These are phyloP conservation scores for Leucoraja erinaceus DNA, from an alignment of 2,113 vertebrate species.

Conservation along the genomic window DNA sequence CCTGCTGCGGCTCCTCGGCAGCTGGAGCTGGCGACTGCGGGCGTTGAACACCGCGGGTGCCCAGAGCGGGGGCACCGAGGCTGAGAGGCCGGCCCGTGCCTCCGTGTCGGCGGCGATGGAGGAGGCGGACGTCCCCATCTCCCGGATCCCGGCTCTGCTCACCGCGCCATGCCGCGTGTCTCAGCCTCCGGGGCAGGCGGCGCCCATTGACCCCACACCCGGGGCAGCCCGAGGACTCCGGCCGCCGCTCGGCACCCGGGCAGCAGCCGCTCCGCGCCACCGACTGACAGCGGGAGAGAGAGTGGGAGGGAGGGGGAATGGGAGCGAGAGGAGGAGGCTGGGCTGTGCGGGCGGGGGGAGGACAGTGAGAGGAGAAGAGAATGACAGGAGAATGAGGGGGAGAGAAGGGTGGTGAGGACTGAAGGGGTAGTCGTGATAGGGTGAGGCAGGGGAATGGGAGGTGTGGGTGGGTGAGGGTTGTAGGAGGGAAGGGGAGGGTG, in stretches of 20 bases:
- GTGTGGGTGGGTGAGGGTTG: too few species aligned
- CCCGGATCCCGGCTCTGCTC: background rate
- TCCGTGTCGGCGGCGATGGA: constrained; percentile 6
- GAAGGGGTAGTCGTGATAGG: too few species aligned
- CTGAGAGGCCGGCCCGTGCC: background rate
- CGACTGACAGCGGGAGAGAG: background rate
- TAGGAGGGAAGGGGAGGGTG: too few species aligned
- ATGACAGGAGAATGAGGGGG: too few species aligned
- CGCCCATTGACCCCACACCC: background rate
- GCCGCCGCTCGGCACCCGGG: background rate
- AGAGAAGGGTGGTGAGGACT: too few species aligned
- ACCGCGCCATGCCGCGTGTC: background rate
- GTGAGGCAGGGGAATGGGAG: too few species aligned
- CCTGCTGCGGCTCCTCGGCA: background rate
- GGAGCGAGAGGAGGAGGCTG: too few species aligned
- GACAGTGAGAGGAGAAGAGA: too few species aligned
- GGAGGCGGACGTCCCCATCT: constrained; percentile 23
- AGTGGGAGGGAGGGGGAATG: too few species aligned
- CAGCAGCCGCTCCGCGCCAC: background rate
- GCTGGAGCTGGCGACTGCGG: background rate
- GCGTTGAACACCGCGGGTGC: background rate
- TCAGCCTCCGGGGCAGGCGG: background rate
- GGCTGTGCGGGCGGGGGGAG: too few species aligned
- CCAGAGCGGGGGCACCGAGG: background rate
- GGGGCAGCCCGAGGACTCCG: too few species aligned